Evolutionary conservation across 2,797 vertebrate species (phyloP).

Genomic region (Sebastes jordani): DNA sequence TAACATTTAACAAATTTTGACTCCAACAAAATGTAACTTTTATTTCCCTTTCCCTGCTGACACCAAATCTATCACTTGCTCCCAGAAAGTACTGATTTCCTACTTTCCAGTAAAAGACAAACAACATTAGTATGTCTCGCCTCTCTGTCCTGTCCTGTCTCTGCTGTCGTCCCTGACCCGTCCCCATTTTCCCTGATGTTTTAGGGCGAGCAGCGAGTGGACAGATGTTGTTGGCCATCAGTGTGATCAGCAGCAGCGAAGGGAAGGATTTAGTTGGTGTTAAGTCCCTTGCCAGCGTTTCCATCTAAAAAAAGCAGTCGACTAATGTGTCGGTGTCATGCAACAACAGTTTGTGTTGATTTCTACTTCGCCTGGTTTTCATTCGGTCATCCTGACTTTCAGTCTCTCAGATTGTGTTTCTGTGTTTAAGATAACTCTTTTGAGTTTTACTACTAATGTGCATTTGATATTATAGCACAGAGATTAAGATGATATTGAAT

Average conservation of each 20-base stretch:
- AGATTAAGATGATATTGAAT: slow-evolving; percentile 15
- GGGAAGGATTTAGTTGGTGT: slow-evolving; percentile 58
- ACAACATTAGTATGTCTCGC: not conserved
- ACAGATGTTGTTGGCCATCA: slow-evolving; percentile 66
- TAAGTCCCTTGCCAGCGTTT: slow-evolving; percentile 42
- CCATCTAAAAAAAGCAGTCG: slow-evolving; percentile 22
- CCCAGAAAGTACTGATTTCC: not conserved
- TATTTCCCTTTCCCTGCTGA: not conserved
- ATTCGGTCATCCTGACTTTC: not conserved
- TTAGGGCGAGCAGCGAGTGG: slow-evolving; percentile 12
- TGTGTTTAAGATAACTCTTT: not conserved
- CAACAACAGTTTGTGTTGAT: not conserved
- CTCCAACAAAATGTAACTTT: no score
- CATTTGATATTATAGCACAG: not conserved
- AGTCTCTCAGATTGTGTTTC: not conserved
- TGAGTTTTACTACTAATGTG: not conserved
- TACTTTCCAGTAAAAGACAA: not conserved
- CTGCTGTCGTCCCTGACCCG: slow-evolving; percentile 34
- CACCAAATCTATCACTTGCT: not conserved
- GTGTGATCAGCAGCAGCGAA: slow-evolving; percentile 50
- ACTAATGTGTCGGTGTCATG: slow-evolving; percentile 21
- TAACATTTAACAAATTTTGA: no score
- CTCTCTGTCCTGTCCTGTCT: not conserved
- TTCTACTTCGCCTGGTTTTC: not conserved
- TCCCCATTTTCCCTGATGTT: slow-evolving; percentile 13